These are phyloP conservation scores for Pyrgilauda ruficollis DNA, from an alignment of 2,113 vertebrate genomes.

Conservation along the genomic window DNA sequence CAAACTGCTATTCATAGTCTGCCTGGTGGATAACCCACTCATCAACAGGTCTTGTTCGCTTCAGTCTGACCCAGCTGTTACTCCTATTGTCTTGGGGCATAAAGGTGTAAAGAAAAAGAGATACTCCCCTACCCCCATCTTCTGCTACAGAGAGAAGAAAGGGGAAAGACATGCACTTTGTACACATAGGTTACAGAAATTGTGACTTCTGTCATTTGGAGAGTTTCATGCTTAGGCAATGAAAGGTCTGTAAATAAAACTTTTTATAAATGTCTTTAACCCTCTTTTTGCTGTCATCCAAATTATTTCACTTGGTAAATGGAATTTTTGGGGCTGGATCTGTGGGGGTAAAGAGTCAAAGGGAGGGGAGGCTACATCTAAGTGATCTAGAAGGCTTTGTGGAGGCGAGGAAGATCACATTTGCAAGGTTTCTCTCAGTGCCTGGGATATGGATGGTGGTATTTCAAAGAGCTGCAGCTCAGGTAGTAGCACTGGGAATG, in stretches of 20 bases:
- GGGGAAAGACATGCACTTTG: conserved; percentile 66
- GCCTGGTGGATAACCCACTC: neutral
- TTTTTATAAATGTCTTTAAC: conserved; percentile 69
- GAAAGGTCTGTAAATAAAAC: conserved; percentile 56
- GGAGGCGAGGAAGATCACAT: neutral
- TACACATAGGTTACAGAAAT: conserved; percentile 26
- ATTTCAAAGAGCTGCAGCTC: neutral
- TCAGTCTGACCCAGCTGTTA: neutral
- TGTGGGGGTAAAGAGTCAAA: neutral
- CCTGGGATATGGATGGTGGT: neutral
- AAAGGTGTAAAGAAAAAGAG: neutral
- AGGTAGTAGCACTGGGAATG: neutral
- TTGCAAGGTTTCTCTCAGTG: neutral
- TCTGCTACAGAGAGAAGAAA: conserved; percentile 31
- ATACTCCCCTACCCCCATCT: neutral
- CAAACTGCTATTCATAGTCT: neutral
- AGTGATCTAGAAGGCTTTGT: neutral
- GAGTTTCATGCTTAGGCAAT: conserved; percentile 44
- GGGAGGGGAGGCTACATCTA: neutral
- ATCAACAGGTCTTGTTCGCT: neutral
- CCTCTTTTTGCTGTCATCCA: conserved; percentile 10
- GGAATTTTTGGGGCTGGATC: neutral
- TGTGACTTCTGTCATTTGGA: conserved; percentile 34
- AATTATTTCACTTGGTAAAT: neutral
- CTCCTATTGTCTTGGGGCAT: neutral